Base-by-base conservation (phyloP, 2,113 vertebrate genomes). In the Tyrannus savana region DNA sequence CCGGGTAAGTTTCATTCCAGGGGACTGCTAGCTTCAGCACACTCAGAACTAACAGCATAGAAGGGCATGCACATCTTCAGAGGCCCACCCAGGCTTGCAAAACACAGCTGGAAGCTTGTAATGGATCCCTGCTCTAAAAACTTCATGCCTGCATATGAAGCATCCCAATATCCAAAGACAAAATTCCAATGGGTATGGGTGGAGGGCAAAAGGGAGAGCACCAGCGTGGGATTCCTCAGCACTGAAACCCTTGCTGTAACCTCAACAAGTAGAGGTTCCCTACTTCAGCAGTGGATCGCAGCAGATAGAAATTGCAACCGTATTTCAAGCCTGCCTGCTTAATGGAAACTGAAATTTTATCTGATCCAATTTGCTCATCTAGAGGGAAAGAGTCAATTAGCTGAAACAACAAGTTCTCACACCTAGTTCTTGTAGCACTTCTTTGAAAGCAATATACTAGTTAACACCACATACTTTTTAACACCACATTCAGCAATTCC, bases 1-100 rank as follows among this genome's bases (percentile, higher is more conserved):
- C 85, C 1, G 0, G 46, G 2, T 84, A 60, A 79, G 85, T 93
- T 86, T 92, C 49, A 85, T 92, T 80, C 58, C 82, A 90, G 46
- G 49, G 59, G n/a, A 85, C 75, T 92, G 80, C 84, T 77, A 84
- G 55, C 84, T 85, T 92, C 88, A 96, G 88, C 74, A 93, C 24
- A 4, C 81, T 87, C 17, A 35, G 39, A 30, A 59, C 76, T 53
- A 62, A 18, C 12, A 66, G 83, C 73, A 82, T 4, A 79, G 92
- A 30, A 91, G 49, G 58, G 31, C 41, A 85, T 4, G 71, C 67
- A 80, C 0, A 0, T 73, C 75, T 64, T 56, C 74, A 91, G 71
- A 62, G 74, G n/a, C 76, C 64, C 93, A 87, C 59, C 55, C 91
- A 87, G 55, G 42, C 84, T 79, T 85, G 62, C 75, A 90, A 90